A percentile compares a stretch with the other conserved stretches of the same genome.
phyloP scores from a whole-genome alignment of 1,140 invertebrate genomes.

The Zaprionus taronus region DNA sequence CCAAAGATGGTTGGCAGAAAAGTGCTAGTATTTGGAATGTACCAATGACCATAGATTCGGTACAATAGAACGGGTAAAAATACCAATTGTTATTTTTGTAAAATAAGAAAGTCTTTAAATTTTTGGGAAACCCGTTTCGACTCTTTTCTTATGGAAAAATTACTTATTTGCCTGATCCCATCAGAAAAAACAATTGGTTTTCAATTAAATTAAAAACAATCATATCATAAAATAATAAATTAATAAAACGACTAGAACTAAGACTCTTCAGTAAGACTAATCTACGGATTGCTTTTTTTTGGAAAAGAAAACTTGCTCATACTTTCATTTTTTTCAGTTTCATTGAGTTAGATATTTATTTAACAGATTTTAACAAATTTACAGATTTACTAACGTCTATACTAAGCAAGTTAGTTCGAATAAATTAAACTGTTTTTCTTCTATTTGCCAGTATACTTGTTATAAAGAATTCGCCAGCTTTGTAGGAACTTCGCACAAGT shows the following conservation, averaged over 20 bases:
- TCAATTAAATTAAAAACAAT: no score
- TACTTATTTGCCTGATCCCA: no score
- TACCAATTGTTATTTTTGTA: no score
- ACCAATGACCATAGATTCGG: neutral
- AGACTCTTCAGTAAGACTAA: no score
- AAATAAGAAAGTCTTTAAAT: no score
- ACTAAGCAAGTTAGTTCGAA: neutral
- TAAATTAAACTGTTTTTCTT: slow-evolving; percentile 41
- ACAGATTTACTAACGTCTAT: slow-evolving; percentile 14
- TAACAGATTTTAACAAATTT: slow-evolving; percentile 33
- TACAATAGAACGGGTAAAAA: neutral
- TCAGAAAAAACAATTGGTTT: no score
- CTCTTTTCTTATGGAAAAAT: no score
- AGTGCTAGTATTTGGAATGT: slow-evolving; percentile 23
- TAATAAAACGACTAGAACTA: no score
- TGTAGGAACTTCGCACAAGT: slow-evolving; percentile 98
- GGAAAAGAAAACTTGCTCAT: no score
- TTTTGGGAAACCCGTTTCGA: neutral
- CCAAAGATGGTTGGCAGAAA: slow-evolving; percentile 7
- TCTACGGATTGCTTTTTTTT: no score
- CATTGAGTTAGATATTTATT: slow-evolving; percentile 21
- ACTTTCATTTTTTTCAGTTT: neutral
- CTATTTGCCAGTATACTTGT: slow-evolving; percentile 90
- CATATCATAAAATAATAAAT: no score
- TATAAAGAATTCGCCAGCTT: slow-evolving; percentile 97